Base-by-base conservation (phyloP, 64 coral and sea anemone genomes). In the Stichodactyla mertensii region DNA sequence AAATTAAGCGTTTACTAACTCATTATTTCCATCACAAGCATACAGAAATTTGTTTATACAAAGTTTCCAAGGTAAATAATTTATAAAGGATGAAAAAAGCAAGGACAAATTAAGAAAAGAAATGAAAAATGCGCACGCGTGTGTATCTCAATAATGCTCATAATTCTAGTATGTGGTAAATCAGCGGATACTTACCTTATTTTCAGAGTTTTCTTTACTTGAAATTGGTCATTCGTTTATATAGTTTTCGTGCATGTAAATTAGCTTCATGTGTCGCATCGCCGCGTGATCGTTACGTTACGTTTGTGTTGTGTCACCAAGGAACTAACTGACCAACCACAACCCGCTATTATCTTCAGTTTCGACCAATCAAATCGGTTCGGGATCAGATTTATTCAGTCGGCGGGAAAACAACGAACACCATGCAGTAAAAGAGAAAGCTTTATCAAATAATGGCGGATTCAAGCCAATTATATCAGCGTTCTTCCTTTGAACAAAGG, bases 401-500 rank as follows among this genome's bases (percentile, higher is more conserved):
- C 78, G 78, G 78, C 78, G 78, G 78, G 78, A 81, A 81, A 31
- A 81, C 22, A 74, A 74, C 69, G 69, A 74, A 74, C 36, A 31
- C 69, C 69, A 74, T 27, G 69, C 69, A 74, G 69, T 74, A 31
- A 74, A 74, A 31, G 12, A 66, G 9, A 53, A 51, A 55, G 10
- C 52, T 9, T 77, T n/a, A 57, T 13, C 16, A 23, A 87, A 87
- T 16, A 3, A 85, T 58, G 83, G 60, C 23, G 2, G 57, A 64
- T 26, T 79, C 55, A 61, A 61, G 6, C 10, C 53, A 9, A 81
- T 52, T 54, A 52, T 52, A 2, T 81, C 77, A 36, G 19, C 26
- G 26, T 82, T 54, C 20, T 55, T 83, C 85, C 61, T 91, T 92
- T 91, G 97, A 99, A 51, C 93, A 85, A 61, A 85, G 79, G 88